Percentiles rank a stretch among this genome's conserved stretches.
These are phyloP conservation scores for Auanema sp. DNA, from an alignment of 2,888 invertebrate genomes.

Conservation along the genomic window DNA sequence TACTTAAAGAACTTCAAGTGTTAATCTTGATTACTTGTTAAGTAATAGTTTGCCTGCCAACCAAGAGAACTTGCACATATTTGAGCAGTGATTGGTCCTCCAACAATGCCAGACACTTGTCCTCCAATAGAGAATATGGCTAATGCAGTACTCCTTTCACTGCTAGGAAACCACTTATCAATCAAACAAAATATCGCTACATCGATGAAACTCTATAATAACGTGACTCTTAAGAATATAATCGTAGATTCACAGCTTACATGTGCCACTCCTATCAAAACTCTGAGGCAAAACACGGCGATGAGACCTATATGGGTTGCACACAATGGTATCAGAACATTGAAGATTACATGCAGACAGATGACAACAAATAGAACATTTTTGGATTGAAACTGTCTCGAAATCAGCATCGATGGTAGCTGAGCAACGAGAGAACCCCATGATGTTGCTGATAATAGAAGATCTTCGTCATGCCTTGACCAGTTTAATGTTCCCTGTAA, in stretches of 20 bases:
- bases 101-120: slow-evolving; percentile 12
- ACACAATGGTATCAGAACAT: slow-evolving; percentile 7
- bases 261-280: slow-evolving; percentile 14
- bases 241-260: not conserved
- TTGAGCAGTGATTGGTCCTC: slow-evolving; percentile 16
- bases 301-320: slow-evolving; percentile 5
- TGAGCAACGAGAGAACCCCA: slow-evolving; percentile 11
- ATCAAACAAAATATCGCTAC: slow-evolving; percentile 14
- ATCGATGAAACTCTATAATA: slow-evolving; percentile 9
- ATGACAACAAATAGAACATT: slow-evolving; percentile 11
- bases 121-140: slow-evolving; percentile 10
- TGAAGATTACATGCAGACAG: slow-evolving; percentile 11
- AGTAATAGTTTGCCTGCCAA: slow-evolving; percentile 17
- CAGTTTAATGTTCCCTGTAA: slow-evolving; percentile 12
- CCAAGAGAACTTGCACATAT: slow-evolving; percentile 37
- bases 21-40: slow-evolving; percentile 3
- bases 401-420: slow-evolving; percentile 7
- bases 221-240: not conserved
- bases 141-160: slow-evolving; percentile 9
- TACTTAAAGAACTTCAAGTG: not conserved
- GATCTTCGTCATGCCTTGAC: slow-evolving; percentile 10
- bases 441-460: slow-evolving; percentile 8
- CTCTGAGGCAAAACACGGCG: slow-evolving; percentile 3
- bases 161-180: slow-evolving; percentile 15
- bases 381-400: not conserved